Base-by-base conservation (phyloP, 2,797 vertebrate genomes). In the Chaetodon trifasciatus region DNA sequence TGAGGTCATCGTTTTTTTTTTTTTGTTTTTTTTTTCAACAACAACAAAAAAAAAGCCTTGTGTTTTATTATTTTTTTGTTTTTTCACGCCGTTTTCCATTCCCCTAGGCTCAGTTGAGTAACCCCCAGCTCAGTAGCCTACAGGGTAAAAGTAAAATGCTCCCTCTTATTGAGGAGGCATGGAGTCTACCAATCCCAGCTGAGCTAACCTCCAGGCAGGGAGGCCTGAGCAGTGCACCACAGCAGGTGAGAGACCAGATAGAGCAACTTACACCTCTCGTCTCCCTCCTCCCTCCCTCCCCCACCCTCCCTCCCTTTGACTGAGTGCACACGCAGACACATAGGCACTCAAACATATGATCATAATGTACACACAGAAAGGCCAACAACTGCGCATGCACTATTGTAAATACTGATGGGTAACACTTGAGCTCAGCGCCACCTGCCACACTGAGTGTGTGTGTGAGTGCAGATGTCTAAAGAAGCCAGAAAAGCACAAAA, bases 51-150 rank as follows among this genome's bases (percentile, higher is more conserved):
- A 58, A 79, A 89, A 88, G 68, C 81, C 79, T 88, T 92, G 82
- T 91, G 76, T 91, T 89, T 89, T 88, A 69, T 75, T 88, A 62
- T 82, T 56, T 67, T 84, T 89, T 86, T 86, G 24, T 79, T 90
- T 93, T 91, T 91, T 92, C 91, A 91, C 92, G 88, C 86, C 92
- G 92, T 93, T 94, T 76, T 94, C 93, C 93, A 93, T 94, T 98
- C 98, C 98, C 97, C 97, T 98, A 99, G 98, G 98, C 97, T 98
- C 98, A 99, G 97, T 99, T 99, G 97, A 98, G 97, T 98, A 99
- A 99, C 96, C 97, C 97, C 97, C 98, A 97, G 97, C 98, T 99
- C 98, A 97, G 97, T 99, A 99, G 97, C 97, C 98, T 97, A 96
- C 98, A 97, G 97, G 97, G 97, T 99, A 99, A 99, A 98, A 99